Base-by-base conservation (phyloP, 2,113 vertebrate species). In the Ctenomys sociabilis region DNA sequence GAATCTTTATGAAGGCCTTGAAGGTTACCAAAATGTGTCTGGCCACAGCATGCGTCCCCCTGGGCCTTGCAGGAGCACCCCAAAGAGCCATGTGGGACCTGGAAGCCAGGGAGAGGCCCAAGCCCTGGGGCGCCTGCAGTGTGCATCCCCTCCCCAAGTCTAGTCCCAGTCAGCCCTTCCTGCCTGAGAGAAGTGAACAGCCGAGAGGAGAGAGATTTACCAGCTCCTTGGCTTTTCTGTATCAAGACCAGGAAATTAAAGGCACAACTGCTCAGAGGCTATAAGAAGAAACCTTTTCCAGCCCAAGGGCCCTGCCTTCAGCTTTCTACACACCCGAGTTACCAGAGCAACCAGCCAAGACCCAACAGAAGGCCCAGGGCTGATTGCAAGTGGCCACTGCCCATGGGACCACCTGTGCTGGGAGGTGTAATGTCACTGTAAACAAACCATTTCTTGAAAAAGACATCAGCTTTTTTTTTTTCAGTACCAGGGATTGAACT, bases 231-330 rank as follows among this genome's bases (percentile, higher is more conserved):
- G 30, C 93, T 85, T 95, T 87, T 86, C 82, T 54, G 13, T 21
- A 40, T 80, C 95, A 49, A 40, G 54, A 64, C 88, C 85, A 93
- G 94, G 90, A 95, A 96, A 96, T 95, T n/a, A 96, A 92, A 96
- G 90, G 54, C 93, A 84, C 91, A 54, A 26, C 87, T 52, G 70
- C 91, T 78, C 45, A 30, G 85, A 88, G 68, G 93, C 88, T 93
- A 35, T 37, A 64, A 64, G 68, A 93, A 32, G 66, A 77, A 73
- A 12, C n/a, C 21, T 45, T 80, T 40, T 72, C 68, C 32, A 49
- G 12, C 81, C 75, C 40, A 0, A 0, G 4, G 85, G 57, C 45
- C 37, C n/a, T 59, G n/a, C 63, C 70, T 61, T 30, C 22, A 57
- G 45, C 88, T 45, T 49, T 45, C 22, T 0, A 68, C 45, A 57